A percentile compares a stretch with the other conserved stretches of the same genome.
These are phyloP conservation scores for Marronus borbonicus DNA, from an alignment of 2,888 invertebrate species.

Conservation along the genomic window DNA sequence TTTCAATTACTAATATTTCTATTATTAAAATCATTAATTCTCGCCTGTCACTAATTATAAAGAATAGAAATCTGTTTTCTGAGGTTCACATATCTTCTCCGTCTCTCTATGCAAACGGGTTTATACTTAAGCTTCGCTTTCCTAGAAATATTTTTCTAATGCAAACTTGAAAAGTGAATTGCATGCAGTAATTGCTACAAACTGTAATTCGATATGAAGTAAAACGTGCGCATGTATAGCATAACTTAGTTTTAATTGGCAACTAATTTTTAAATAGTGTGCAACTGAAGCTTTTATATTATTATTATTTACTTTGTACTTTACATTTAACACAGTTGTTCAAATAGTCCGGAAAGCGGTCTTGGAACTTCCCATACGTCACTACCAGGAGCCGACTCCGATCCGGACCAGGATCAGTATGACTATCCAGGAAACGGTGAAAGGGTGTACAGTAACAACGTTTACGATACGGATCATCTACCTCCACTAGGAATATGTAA, in stretches of 20 bases:
- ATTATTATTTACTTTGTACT: slow-evolving; percentile 51
- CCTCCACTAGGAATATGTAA: slow-evolving; percentile 94
- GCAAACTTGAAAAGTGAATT: no score
- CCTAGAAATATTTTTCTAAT: no score
- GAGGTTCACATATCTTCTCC: no score
- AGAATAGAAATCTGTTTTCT: no score
- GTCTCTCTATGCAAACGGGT: no score
- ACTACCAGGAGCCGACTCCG: slow-evolving; percentile 79
- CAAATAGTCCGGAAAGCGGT: slow-evolving; percentile 92
- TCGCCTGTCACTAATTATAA: no score
- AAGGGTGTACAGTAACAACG: slow-evolving; percentile 54
- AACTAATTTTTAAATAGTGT: slow-evolving; percentile 28
- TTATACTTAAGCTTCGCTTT: no score
- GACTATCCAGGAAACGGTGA: slow-evolving; percentile 72
- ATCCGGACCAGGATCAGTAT: slow-evolving; percentile 68
- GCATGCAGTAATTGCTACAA: no score
- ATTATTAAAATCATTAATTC: no score
- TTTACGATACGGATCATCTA: slow-evolving; percentile 82
- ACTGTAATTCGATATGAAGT: no score
- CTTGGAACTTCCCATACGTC: slow-evolving; percentile 90
- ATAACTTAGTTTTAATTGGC: slow-evolving; percentile 10
- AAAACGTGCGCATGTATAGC: background rate
- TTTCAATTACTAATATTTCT: no score
- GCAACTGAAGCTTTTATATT: slow-evolving; percentile 44
- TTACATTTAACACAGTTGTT: slow-evolving; percentile 76